Evolutionary conservation across 2,797 vertebrate species (phyloP).

Genomic region (Phoebastria nigripes): DNA sequence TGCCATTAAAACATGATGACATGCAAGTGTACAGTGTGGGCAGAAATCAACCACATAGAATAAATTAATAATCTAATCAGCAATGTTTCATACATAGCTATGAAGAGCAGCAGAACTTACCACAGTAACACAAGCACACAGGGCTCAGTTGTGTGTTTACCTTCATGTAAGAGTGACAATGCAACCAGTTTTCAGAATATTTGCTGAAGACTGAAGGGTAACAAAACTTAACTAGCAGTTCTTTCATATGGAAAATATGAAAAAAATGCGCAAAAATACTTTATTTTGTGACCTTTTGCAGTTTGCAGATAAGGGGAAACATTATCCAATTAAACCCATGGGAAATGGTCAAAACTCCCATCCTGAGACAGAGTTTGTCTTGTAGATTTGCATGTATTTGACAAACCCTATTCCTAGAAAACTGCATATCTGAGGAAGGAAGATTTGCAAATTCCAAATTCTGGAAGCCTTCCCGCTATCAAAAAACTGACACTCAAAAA

Average conservation of each 20-base stretch:
- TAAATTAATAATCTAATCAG: background rate
- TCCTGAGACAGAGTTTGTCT: background rate
- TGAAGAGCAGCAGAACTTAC: background rate
- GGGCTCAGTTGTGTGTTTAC: background rate
- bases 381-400: background rate
- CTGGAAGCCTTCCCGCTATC: background rate
- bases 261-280: background rate
- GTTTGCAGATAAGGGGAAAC: background rate
- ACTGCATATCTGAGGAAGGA: background rate
- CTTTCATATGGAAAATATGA: background rate
- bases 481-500: background rate
- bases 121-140: background rate
- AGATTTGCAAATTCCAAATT: background rate
- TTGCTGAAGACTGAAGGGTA: background rate
- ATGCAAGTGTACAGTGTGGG: background rate
- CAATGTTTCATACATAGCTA: background rate
- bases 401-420: background rate
- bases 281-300: background rate
- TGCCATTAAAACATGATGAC: background rate
- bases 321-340: background rate
- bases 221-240: background rate
- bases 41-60: background rate
- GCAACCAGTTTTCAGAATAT: background rate
- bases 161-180: background rate
- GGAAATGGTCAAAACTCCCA: background rate